Conservation (phyloP, 2,113 vertebrate genomes). For the Grammomys surdaster region DNA sequence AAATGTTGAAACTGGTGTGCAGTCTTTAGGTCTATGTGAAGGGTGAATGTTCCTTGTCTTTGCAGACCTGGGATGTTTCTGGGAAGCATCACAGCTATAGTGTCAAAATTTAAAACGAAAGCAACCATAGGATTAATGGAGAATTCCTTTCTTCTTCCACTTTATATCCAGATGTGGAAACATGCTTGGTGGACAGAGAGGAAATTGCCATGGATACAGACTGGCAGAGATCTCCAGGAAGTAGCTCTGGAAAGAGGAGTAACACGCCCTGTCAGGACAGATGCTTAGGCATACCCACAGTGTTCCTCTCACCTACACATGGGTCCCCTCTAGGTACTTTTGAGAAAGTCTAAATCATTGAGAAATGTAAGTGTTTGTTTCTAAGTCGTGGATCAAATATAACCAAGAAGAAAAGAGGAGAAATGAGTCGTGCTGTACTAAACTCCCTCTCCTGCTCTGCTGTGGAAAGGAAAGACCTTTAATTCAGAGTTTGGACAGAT, state of each 20-base stretch:
- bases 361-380: background rate
- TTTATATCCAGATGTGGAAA: background rate
- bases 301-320: background rate
- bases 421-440: background rate
- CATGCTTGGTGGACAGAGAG: background rate
- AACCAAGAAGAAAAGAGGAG: background rate
- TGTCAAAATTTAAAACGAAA: background rate
- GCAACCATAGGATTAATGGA: background rate
- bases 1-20: background rate
- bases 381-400: background rate
- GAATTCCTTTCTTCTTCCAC: no score
- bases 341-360: background rate
- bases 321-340: background rate
- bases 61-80: background rate
- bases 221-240: background rate
- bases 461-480: background rate
- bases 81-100: background rate
- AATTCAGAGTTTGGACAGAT: background rate
- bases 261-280: background rate
- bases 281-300: background rate
- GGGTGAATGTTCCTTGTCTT: background rate
- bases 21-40: background rate
- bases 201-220: background rate
- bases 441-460: background rate
- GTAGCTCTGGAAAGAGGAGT: rapidly evolving